Base-by-base conservation (phyloP, 1,140 invertebrate species). In the Apis cerana region DNA sequence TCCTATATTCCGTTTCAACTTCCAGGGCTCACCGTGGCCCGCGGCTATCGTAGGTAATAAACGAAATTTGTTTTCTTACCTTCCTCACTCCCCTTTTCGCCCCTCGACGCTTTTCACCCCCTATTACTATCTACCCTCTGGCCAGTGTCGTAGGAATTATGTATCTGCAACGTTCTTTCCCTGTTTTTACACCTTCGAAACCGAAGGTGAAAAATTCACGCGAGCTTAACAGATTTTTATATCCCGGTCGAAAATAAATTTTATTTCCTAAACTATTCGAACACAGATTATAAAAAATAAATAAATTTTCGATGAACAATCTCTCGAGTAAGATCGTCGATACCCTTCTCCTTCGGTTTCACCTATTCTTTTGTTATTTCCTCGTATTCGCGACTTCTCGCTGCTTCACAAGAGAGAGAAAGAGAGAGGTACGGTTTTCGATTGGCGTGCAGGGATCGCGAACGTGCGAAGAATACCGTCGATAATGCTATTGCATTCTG, bases 401-500 rank as follows among this genome's bases (percentile, higher is more conserved):
- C 59, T 61, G 75, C 64, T 82, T 85, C 68, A 76, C 80, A 17
- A 67, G 17, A 67, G 75, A 43, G 5, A 43, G 5, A 43, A 0
- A 43, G 33, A 43, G 5, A 43, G 33, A 43, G 27, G 27, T 27
- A 82, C 82, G 79, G 58, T 78, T 87, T 84, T 77, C 77, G 68
- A 64, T 71, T 78, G 67, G 65, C 65, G 54, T 72, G 23, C 50
- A 68, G 52, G 52, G 56, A 83, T 64, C 86, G 62, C 74, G 86
- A 85, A 89, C 86, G 87, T 89, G 87, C 86, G 62, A 77, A 70
- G 87, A 89, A 89, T 89, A 85, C 71, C 54, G 27, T 27, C 80
- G 80, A 82, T 82, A 65, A 75, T 80, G 86, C 81, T 80, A 88
- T 88, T 89, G 79, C 84, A 89, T 89, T 84, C 82, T 81, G 84